Evolutionary conservation across 2,113 vertebrate genomes (phyloP).

Genomic region (Chrysemys picta): DNA sequence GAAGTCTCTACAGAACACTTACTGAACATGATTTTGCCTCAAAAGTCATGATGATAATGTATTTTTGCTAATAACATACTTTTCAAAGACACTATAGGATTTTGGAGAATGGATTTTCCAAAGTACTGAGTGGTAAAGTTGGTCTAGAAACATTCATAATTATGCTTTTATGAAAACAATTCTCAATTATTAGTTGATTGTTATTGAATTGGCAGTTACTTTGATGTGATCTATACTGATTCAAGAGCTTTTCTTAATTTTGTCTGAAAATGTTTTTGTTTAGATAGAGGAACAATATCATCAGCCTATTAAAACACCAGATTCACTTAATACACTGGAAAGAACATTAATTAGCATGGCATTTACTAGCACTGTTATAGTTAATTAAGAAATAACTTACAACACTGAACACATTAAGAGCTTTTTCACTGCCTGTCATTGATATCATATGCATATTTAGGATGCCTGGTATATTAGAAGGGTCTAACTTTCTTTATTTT

Average conservation of each 20-base stretch:
- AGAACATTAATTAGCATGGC: not conserved
- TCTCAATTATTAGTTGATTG: not conserved
- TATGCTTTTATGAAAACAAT: not conserved
- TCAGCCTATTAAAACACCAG: not conserved
- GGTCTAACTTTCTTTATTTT: not conserved
- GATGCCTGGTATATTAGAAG: fast-evolving
- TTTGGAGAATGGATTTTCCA: not conserved
- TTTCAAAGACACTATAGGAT: not conserved
- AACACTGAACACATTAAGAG: not conserved
- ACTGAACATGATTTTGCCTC: not conserved
- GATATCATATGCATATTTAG: not conserved
- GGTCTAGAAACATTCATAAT: not conserved
- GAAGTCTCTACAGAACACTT: not conserved
- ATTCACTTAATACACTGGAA: not conserved
- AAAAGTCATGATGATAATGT: not conserved
- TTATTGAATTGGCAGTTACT: not conserved
- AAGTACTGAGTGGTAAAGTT: not conserved
- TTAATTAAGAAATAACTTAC: not conserved
- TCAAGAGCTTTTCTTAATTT: not conserved
- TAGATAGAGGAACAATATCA: not conserved
- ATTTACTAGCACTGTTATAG: not conserved
- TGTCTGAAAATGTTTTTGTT: not conserved
- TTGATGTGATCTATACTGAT: not conserved
- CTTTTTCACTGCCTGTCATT: not conserved
- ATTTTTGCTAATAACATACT: not conserved